Evolutionary conservation across 53 echinoderm and acorn worm species (phyloP).

Genomic region (Arbacia lixula): DNA sequence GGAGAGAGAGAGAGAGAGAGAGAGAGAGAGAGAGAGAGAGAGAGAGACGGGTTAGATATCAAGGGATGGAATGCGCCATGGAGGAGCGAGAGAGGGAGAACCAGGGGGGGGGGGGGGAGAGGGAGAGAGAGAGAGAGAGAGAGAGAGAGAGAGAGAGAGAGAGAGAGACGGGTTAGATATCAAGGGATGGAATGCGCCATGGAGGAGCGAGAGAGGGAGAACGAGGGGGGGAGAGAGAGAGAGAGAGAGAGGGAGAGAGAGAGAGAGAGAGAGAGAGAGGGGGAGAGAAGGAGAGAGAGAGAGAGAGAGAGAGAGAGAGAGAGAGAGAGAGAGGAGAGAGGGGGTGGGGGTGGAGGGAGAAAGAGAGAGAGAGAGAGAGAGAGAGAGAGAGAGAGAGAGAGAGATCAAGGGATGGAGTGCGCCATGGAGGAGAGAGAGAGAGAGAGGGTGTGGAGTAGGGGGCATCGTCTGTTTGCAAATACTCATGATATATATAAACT

Average conservation of each 20-base stretch:
- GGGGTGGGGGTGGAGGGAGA: neutral
- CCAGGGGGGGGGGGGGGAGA: no score
- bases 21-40: no score
- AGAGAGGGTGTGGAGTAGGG: neutral
- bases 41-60: neutral
- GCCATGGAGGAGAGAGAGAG: neutral
- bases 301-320: neutral
- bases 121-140: neutral
- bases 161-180: neutral
- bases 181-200: no score
- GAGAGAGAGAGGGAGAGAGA: neutral
- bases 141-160: no score
- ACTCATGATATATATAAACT: no score
- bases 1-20: neutral
- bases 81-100: no score
- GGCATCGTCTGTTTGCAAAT: neutral
- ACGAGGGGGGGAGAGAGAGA: neutral
- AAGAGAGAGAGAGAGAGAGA: neutral
- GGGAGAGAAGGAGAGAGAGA: neutral
- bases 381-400: neutral
- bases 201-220: no score
- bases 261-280: neutral
- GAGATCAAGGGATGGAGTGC: neutral
- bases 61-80: no score
- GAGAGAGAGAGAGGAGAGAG: neutral